Conservation (phyloP, 2,113 vertebrate species). For the Copsychus sechellarum region DNA sequence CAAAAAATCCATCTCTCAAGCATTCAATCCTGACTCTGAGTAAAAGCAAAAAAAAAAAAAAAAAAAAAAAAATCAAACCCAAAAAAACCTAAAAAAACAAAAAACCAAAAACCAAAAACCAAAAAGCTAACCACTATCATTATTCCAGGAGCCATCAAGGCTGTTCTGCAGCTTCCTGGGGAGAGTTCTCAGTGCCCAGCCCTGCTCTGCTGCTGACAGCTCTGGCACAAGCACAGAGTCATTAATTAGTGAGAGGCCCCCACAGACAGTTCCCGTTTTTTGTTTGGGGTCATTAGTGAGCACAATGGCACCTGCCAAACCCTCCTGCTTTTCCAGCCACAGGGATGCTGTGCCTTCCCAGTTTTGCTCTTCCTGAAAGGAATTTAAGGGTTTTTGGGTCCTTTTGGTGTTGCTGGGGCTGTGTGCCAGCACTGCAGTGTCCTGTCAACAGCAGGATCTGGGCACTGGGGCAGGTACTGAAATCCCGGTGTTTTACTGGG, state of each 20-base stretch:
- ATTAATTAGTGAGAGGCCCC: background rate
- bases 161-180: background rate
- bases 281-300: background rate
- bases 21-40: too few relatives aligned
- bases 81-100: too few relatives aligned
- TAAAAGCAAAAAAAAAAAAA: too few relatives aligned
- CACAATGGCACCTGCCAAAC: background rate
- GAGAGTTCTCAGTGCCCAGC: background rate
- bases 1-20: too few relatives aligned
- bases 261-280: background rate
- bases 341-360: background rate
- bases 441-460: background rate
- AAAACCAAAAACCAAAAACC: too few relatives aligned
- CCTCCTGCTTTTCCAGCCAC: background rate
- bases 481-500: accelerated
- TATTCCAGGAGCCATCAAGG: background rate
- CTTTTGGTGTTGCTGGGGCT: background rate
- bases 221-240: background rate
- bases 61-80: too few relatives aligned
- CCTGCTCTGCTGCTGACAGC: background rate
- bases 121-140: too few relatives aligned
- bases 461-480: background rate
- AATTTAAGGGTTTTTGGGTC: background rate
- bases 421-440: background rate
- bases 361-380: background rate